These are phyloP conservation scores for Lagorchestes hirsutus DNA, from an alignment of 2,797 vertebrate species.

Conservation along the genomic window DNA sequence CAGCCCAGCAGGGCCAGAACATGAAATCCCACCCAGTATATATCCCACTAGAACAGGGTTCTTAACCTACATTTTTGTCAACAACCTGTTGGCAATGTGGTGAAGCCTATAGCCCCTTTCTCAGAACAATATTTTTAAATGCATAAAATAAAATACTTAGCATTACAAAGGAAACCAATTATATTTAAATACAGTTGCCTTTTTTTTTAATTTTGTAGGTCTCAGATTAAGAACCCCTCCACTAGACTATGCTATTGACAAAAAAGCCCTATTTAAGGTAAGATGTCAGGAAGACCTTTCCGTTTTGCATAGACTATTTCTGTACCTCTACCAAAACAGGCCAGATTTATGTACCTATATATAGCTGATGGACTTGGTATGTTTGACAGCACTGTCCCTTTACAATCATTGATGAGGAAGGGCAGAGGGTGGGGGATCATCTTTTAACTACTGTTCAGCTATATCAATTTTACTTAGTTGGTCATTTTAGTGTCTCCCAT, in stretches of 20 bases:
- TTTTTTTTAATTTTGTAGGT: background rate
- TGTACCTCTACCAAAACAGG: background rate
- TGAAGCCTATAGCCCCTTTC: background rate
- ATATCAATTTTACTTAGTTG: background rate
- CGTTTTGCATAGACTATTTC: background rate
- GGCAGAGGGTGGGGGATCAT: rapidly evolving
- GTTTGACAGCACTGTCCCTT: constrained; percentile 13
- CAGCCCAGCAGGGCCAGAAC: background rate
- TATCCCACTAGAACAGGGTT: background rate
- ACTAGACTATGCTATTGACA: background rate
- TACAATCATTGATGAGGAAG: constrained; percentile 21
- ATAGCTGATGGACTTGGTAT: background rate
- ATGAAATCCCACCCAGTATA: background rate
- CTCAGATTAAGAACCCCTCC: background rate
- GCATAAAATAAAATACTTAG: background rate
- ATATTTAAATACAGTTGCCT: background rate
- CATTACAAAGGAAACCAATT: background rate
- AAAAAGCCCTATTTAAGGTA: background rate
- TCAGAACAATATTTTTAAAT: background rate
- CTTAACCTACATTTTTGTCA: background rate
- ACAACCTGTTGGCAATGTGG: background rate
- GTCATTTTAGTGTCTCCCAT: background rate
- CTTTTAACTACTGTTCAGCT: background rate
- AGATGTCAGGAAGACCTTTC: background rate
- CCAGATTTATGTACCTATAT: background rate